Evolutionary conservation across 2,113 vertebrate species (phyloP).

Genomic region (Gasterosteus aculeatus): DNA sequence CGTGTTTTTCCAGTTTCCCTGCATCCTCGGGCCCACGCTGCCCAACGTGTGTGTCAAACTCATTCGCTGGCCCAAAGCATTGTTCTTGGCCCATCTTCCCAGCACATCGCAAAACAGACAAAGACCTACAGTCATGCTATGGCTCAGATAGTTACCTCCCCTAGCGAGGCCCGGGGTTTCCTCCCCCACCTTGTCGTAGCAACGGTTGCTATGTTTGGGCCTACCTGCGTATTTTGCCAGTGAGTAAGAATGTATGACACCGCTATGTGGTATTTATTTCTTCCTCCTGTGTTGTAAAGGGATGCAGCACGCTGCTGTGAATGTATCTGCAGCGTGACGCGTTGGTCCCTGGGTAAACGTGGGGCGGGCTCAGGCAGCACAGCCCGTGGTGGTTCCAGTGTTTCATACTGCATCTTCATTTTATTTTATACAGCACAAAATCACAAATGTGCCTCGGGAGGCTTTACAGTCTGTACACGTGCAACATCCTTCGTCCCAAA

Average conservation of each 20-base stretch:
- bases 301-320: not conserved
- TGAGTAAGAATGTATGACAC: conserved; percentile 43
- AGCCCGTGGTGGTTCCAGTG: not conserved
- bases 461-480: too few relatives aligned
- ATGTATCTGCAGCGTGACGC: conserved; percentile 15
- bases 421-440: too few relatives aligned
- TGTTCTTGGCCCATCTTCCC: conserved; percentile 16
- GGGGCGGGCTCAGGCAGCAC: conserved; percentile 20
- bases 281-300: not conserved
- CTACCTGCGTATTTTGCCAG: conserved; percentile 57
- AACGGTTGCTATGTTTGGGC: conserved; percentile 78
- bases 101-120: conserved; percentile 62
- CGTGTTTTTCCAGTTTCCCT: conserved; percentile 76
- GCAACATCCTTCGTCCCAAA: too few relatives aligned
- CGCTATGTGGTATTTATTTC: conserved; percentile 41
- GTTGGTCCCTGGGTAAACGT: conserved; percentile 48
- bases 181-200: conserved; percentile 65
- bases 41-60: conserved; percentile 17
- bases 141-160: conserved; percentile 35
- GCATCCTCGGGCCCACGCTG: conserved; percentile 30
- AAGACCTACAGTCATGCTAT: conserved; percentile 48
- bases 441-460: too few relatives aligned
- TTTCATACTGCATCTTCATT: conserved; percentile 16
- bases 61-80: not conserved
- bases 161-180: conserved; percentile 31